Evolutionary conservation across 2,888 invertebrate genomes (phyloP).

Genomic region (Alsophila aescularia): DNA sequence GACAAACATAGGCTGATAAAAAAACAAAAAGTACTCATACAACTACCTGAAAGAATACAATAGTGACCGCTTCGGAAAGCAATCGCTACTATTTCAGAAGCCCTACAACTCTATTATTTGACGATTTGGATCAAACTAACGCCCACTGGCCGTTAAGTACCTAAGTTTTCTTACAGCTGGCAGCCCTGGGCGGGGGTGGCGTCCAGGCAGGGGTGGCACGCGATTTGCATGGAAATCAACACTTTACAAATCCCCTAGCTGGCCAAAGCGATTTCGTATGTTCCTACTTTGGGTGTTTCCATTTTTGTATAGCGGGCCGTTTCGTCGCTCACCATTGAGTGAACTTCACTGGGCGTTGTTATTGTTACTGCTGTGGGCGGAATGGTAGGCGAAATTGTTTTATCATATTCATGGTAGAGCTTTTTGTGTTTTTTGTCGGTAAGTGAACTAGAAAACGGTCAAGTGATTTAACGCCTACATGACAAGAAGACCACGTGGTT

Average conservation of each 20-base stretch:
- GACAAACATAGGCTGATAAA: background rate
- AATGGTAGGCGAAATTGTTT: constrained; percentile 17
- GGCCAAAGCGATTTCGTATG: constrained; percentile 30
- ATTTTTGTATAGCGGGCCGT: constrained; percentile 21
- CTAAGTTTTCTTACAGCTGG: constrained; percentile 8
- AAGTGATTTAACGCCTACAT: no score
- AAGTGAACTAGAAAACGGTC: constrained; percentile 10
- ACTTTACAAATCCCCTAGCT: constrained; percentile 31
- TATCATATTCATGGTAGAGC: constrained; percentile 11
- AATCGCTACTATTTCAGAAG: constrained; percentile 9
- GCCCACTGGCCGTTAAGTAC: constrained; percentile 12
- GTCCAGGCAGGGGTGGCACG: constrained; percentile 16
- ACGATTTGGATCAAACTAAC: constrained; percentile 19
- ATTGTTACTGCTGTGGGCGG: constrained; percentile 25
- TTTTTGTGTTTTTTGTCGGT: constrained; percentile 11
- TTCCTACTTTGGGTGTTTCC: constrained; percentile 9
- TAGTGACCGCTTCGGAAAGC: background rate
- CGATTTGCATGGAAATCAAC: constrained; percentile 37
- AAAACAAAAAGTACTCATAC: background rate
- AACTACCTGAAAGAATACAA: background rate
- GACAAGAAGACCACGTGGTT: no score
- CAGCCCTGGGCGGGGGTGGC: constrained; percentile 24
- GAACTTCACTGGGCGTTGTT: constrained; percentile 15
- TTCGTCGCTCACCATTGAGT: constrained; percentile 14
- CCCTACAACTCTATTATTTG: constrained; percentile 20